These are phyloP conservation scores for Coreoperca whiteheadi DNA, from an alignment of 2,113 vertebrate genomes.

Conservation along the genomic window DNA sequence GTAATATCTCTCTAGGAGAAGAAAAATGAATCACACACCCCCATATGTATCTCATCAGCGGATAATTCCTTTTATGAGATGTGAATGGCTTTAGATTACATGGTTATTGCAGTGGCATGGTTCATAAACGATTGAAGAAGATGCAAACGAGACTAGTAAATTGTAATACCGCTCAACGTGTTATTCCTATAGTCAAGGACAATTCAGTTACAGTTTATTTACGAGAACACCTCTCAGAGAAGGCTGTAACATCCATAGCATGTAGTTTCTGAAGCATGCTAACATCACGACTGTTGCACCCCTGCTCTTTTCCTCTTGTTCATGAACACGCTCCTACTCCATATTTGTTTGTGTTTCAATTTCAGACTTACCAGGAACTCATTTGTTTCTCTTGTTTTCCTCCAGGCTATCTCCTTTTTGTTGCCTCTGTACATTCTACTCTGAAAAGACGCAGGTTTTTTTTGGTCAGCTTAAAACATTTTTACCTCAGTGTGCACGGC, in stretches of 20 bases:
- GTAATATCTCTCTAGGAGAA: not conserved
- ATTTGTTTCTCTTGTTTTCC: not conserved
- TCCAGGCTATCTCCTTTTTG: not conserved
- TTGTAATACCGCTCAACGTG: not conserved
- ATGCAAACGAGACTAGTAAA: not conserved
- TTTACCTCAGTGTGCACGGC: no score
- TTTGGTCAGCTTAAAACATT: not conserved
- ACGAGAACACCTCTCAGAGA: not conserved
- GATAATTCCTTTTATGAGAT: not conserved
- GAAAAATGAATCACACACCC: not conserved
- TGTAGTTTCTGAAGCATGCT: not conserved
- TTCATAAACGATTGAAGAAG: not conserved
- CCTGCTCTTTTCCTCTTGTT: not conserved
- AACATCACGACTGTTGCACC: not conserved
- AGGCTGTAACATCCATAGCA: not conserved
- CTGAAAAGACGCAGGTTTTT: not conserved
- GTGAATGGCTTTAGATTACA: conserved; percentile 16
- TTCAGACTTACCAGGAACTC: not conserved
- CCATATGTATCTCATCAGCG: conserved; percentile 2
- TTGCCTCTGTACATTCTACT: not conserved
- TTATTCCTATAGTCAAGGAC: not conserved
- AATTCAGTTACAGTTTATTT: not conserved
- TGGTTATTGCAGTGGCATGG: not conserved
- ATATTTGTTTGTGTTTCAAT: not conserved
- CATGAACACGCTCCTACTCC: not conserved